Percentiles rank a stretch among this genome's conserved stretches.
phyloP scores from a whole-genome alignment of 2,888 invertebrate species.

The Heliconius cydno region DNA sequence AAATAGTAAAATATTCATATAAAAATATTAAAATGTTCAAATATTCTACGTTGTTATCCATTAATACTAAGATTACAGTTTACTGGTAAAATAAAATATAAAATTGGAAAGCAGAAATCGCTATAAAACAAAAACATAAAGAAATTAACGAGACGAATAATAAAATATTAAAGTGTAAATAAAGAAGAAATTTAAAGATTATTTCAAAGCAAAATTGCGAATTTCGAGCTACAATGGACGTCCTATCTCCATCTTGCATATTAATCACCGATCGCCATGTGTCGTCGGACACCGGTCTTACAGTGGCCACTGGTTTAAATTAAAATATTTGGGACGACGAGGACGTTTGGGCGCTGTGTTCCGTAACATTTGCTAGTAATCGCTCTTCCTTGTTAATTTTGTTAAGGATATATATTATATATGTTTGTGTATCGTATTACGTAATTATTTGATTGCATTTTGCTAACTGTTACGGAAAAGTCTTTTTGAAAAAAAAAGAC shows the following conservation, averaged over 20 bases:
- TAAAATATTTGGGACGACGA: constrained; percentile 72
- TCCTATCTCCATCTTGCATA: constrained; percentile 73
- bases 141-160: too few relatives aligned
- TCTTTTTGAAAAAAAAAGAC: too few relatives aligned
- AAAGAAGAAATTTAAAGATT: neutral
- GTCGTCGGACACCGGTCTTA: constrained; percentile 56
- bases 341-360: constrained; percentile 53
- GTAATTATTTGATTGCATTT: neutral
- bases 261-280: constrained; percentile 77
- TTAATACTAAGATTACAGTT: too few relatives aligned
- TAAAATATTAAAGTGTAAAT: neutral
- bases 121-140: too few relatives aligned
- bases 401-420: constrained; percentile 33
- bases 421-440: neutral
- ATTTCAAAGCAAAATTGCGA: constrained; percentile 48
- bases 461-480: neutral
- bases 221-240: constrained; percentile 59
- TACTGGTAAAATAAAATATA: too few relatives aligned
- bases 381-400: constrained; percentile 55
- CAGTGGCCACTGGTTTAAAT: constrained; percentile 63
- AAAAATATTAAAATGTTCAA: too few relatives aligned
- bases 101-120: too few relatives aligned
- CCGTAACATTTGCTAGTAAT: constrained; percentile 73
- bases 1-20: neutral
- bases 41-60: too few relatives aligned